Evolutionary conservation across 2,797 vertebrate species (phyloP).

Genomic region (Selene dorsalis): DNA sequence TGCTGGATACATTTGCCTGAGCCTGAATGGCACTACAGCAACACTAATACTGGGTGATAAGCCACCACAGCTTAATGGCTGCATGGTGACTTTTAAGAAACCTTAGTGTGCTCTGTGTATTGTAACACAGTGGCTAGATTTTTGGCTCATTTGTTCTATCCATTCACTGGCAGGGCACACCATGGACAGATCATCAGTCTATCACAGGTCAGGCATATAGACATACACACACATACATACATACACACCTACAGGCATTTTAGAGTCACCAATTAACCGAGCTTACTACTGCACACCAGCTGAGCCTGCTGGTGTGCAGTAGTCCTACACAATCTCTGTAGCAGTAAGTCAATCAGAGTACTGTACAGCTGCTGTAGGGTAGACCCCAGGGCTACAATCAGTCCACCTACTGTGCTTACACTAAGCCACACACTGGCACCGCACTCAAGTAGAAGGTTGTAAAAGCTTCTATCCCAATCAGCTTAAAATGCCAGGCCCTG

Average conservation of each 20-base stretch:
- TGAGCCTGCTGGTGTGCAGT: no score
- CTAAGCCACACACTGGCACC: not conserved
- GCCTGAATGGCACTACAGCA: constrained; percentile 39
- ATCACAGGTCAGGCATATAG: no score
- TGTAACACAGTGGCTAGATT: not conserved
- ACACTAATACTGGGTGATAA: constrained; percentile 35
- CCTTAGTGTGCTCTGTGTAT: not conserved
- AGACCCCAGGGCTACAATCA: not conserved
- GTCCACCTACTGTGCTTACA: not conserved
- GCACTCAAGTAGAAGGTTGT: not conserved
- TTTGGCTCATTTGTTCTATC: not conserved
- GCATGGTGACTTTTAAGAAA: constrained; percentile 19
- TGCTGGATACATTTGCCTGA: constrained; percentile 26
- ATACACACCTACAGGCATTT: no score
- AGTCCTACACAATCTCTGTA: no score
- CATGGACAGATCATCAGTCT: no score
- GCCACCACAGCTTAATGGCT: constrained; percentile 34
- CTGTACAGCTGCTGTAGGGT: not conserved
- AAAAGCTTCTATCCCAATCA: no score
- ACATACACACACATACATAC: no score
- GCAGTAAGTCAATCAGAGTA: no score
- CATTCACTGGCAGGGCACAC: no score
- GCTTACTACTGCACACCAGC: no score
- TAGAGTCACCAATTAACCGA: no score
- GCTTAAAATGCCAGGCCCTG: no score